Evolutionary conservation across 2,113 vertebrate species (phyloP).

Genomic region (Pygoscelis antarcticus): DNA sequence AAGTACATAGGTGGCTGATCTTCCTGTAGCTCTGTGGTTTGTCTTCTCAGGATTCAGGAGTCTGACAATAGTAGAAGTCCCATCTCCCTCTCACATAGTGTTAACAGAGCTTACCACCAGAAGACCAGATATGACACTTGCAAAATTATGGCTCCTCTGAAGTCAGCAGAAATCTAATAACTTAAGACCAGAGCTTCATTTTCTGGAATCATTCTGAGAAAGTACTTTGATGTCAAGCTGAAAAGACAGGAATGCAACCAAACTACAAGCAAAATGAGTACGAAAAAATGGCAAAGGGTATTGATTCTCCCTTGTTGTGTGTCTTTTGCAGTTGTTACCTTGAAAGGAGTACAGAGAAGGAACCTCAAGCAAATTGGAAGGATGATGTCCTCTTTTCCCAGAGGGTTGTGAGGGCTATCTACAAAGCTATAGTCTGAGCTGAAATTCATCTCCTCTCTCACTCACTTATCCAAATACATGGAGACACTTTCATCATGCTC

Average conservation of each 20-base stretch:
- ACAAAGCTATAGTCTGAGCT: not conserved
- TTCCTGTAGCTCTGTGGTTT: not conserved
- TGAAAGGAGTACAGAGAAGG: not conserved
- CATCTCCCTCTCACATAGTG: not conserved
- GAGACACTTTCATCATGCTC: not conserved
- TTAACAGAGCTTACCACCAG: not conserved
- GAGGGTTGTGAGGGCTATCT: not conserved
- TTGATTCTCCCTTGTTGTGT: not conserved
- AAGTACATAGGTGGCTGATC: not conserved
- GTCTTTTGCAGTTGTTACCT: not conserved
- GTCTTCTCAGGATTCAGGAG: not conserved
- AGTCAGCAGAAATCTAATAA: not conserved
- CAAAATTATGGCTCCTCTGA: not conserved
- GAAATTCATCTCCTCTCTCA: not conserved
- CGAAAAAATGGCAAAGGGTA: not conserved
- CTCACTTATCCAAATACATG: not conserved
- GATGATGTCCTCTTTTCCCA: not conserved
- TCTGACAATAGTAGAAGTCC: not conserved
- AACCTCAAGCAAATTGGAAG: not conserved
- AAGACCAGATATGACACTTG: not conserved
- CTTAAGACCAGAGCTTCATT: not conserved
- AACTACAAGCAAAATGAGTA: not conserved
- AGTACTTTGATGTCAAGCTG: not conserved
- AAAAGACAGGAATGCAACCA: not conserved
- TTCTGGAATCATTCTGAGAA: not conserved